Conservation (phyloP, 2,113 vertebrate genomes). For the Oncorhynchus kisutch region DNA sequence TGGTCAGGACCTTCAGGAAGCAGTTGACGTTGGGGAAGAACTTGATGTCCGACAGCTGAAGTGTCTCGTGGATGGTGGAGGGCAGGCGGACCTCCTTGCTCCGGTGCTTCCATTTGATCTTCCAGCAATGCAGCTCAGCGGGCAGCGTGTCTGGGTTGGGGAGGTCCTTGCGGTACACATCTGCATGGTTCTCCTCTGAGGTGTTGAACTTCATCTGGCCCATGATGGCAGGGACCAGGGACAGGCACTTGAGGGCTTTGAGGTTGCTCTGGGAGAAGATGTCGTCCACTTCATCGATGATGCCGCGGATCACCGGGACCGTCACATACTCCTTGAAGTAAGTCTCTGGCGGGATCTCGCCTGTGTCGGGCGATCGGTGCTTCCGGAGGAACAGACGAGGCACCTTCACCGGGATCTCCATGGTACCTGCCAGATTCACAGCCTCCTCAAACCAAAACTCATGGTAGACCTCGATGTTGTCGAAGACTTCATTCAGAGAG, state of each 20-base stretch:
- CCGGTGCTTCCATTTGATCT: conserved; percentile 95
- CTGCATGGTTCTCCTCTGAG: conserved; percentile 83
- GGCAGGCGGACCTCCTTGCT: conserved; percentile 92
- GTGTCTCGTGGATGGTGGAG: conserved; percentile 85
- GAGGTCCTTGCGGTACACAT: conserved; percentile 85
- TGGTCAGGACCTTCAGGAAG: conserved; percentile 84
- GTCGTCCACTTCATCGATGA: conserved; percentile 90
- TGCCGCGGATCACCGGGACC: conserved; percentile 79
- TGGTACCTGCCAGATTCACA: conserved; percentile 73
- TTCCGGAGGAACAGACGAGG: conserved; percentile 80
- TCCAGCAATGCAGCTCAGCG: conserved; percentile 93
- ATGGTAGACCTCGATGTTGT: conserved; percentile 93
- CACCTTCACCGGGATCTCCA: conserved; percentile 79
- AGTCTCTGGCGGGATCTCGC: conserved; percentile 79
- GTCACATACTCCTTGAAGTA: conserved; percentile 89
- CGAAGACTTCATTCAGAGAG: conserved; percentile 88
- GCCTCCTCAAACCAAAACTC: conserved; percentile 96
- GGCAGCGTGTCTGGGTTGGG: conserved; percentile 88
- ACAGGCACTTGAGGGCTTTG: conserved; percentile 88
- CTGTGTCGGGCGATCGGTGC: conserved; percentile 71
- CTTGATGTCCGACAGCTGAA: conserved; percentile 88
- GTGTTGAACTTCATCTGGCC: conserved; percentile 93
- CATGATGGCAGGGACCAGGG: conserved; percentile 89
- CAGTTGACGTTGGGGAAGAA: conserved; percentile 91
- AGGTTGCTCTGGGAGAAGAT: conserved; percentile 89